Percentiles rank a stretch among this genome's conserved stretches.
Conservation (phyloP, 2,113 vertebrate genomes). For the Nanorana parkeri region DNA sequence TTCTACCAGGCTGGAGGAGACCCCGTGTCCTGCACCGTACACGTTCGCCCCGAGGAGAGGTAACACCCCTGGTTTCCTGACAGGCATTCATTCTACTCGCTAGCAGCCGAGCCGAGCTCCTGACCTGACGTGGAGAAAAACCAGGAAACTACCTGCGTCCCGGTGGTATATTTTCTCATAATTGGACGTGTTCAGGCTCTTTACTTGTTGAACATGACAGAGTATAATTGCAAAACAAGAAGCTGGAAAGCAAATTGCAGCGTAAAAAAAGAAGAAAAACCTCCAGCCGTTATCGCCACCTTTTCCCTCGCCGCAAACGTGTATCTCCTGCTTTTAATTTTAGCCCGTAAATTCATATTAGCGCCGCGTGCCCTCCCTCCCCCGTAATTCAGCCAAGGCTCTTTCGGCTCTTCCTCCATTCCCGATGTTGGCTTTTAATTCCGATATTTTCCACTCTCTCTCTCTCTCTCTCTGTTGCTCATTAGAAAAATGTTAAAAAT, state of each 20-base stretch:
- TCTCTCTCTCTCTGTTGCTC: slow-evolving; percentile 80
- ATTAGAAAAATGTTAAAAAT: slow-evolving; percentile 99
- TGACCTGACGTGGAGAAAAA: not conserved
- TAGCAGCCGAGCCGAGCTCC: not conserved
- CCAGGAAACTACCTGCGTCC: not conserved
- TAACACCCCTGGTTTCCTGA: too few relatives aligned
- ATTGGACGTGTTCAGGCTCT: slow-evolving; percentile 46
- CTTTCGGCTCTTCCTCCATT: slow-evolving; percentile 63
- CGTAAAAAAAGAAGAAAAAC: slow-evolving; percentile 56
- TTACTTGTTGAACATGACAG: slow-evolving; percentile 54
- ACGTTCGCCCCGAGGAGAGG: too few relatives aligned
- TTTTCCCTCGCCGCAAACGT: slow-evolving; percentile 68
- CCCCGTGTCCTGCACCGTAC: too few relatives aligned
- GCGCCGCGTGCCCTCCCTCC: slow-evolving; percentile 48
- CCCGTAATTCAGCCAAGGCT: slow-evolving; percentile 60
- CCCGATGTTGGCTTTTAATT: slow-evolving; percentile 67
- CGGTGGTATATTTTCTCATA: slow-evolving; percentile 31
- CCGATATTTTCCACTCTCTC: slow-evolving; percentile 78
- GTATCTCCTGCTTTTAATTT: slow-evolving; percentile 71
- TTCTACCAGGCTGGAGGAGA: too few relatives aligned
- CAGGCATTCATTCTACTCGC: too few relatives aligned
- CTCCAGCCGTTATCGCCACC: slow-evolving; percentile 70
- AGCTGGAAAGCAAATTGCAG: slow-evolving; percentile 72
- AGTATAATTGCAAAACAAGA: slow-evolving; percentile 74
- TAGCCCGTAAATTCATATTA: slow-evolving; percentile 69